Percentiles rank a stretch among this genome's conserved stretches.
Evolutionary conservation across 2,888 invertebrate genomes (phyloP).

Genomic region (Drosophila subquinaria): DNA sequence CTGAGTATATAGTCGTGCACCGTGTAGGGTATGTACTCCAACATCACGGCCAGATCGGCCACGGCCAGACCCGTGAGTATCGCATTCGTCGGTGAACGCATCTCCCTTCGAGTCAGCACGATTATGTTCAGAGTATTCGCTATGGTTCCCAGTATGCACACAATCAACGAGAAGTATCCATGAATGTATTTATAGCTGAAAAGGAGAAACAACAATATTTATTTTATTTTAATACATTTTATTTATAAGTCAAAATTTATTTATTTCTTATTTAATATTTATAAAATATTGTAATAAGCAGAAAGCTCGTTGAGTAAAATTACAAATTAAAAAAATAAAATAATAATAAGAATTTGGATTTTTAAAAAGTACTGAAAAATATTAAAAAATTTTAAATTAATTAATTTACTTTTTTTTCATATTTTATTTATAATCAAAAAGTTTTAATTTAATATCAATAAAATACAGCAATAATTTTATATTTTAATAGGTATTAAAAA

Average conservation of each 20-base stretch:
- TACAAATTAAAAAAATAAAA: too few species aligned
- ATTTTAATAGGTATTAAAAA: neutral
- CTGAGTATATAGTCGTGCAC: slow-evolving; percentile 91
- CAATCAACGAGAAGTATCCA: slow-evolving; percentile 93
- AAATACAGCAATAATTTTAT: too few species aligned
- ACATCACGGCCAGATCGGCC: slow-evolving; percentile 97
- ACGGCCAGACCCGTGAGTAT: slow-evolving; percentile 96
- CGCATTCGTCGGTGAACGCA: slow-evolving; percentile 96
- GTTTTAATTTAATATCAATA: too few species aligned
- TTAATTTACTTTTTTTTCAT: too few species aligned
- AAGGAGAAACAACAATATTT: slow-evolving; percentile 23
- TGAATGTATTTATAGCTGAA: slow-evolving; percentile 90
- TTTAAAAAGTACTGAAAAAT: too few species aligned
- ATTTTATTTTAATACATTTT: neutral
- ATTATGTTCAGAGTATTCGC: slow-evolving; percentile 97
- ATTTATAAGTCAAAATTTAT: too few species aligned
- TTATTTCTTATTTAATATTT: too few species aligned
- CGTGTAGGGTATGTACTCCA: slow-evolving; percentile 96
- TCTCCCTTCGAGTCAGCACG: slow-evolving; percentile 94
- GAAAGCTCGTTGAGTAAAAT: too few species aligned
- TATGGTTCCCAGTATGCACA: slow-evolving; percentile 95
- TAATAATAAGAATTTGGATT: too few species aligned
- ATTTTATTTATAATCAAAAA: too few species aligned
- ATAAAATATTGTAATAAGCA: too few species aligned
- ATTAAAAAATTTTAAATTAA: too few species aligned